Evolutionary conservation across 2,797 vertebrate genomes (phyloP).

Genomic region (Poeciliopsis infans): DNA sequence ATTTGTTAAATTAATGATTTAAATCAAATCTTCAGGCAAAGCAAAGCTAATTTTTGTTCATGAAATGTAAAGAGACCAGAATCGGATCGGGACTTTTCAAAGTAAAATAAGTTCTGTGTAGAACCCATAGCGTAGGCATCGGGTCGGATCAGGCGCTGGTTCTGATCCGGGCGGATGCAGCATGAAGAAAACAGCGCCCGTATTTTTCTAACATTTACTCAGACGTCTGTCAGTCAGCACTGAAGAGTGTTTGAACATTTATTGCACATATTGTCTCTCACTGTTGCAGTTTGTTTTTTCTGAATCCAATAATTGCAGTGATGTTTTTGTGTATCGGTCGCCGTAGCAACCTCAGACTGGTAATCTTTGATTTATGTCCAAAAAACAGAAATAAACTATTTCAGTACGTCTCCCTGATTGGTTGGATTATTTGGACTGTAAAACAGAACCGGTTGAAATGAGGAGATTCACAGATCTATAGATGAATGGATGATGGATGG

Average conservation of each 20-base stretch:
- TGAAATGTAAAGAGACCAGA: not conserved
- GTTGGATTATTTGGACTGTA: constrained; percentile 11
- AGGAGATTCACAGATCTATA: too few species aligned
- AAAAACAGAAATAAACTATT: constrained; percentile 71
- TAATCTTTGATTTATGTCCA: constrained; percentile 72
- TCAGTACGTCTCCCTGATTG: constrained; percentile 60
- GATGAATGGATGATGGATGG: too few species aligned
- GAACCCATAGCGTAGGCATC: constrained; percentile 49
- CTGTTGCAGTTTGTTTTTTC: constrained; percentile 49
- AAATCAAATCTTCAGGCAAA: not conserved
- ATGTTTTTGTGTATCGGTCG: constrained; percentile 69
- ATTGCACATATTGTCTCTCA: constrained; percentile 62
- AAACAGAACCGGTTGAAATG: not conserved
- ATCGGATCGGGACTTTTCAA: not conserved
- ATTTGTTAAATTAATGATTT: too few species aligned
- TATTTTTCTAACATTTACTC: constrained; percentile 77
- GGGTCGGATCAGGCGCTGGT: constrained; percentile 55
- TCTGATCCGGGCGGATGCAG: constrained; percentile 70
- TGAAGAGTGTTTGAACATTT: constrained; percentile 56
- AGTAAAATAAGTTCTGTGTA: constrained; percentile 11
- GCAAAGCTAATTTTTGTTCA: not conserved
- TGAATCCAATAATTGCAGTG: constrained; percentile 53
- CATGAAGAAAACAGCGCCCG: constrained; percentile 44
- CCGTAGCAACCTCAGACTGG: constrained; percentile 59
- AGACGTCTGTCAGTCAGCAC: constrained; percentile 60